Conservation (phyloP, 2,888 invertebrate species). For the Cryptocheilus praepositus region DNA sequence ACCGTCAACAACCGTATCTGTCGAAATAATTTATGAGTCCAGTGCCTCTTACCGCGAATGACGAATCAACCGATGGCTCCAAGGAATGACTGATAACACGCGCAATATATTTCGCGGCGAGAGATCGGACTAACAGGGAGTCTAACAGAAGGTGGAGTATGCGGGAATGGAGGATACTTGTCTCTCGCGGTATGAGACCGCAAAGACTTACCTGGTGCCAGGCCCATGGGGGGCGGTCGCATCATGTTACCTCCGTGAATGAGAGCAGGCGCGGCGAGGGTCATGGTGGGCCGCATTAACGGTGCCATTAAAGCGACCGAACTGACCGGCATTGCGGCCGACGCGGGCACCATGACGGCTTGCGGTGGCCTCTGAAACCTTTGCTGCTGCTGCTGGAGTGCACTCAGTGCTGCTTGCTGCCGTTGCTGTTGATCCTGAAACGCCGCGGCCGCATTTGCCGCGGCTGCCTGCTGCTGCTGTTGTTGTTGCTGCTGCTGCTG, state of each 20-base stretch:
- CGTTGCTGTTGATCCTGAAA: conserved; percentile 72
- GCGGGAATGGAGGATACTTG: conserved; percentile 1
- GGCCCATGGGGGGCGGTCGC: conserved; percentile 81
- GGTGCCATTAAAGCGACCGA: conserved; percentile 77
- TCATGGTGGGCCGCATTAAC: conserved; percentile 76
- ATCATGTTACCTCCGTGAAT: conserved; percentile 79
- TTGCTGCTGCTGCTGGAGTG: conserved; percentile 74
- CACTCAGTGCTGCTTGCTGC: conserved; percentile 75
- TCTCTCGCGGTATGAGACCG: conserved; percentile 32
- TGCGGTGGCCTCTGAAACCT: conserved; percentile 76
- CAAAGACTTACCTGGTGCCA: conserved; percentile 80
- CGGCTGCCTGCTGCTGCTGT: conserved; percentile 70
- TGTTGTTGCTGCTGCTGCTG: conserved; percentile 66
- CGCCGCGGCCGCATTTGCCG: conserved; percentile 75
- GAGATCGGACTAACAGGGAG: no score
- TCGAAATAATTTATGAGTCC: no score
- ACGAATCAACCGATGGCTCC: no score
- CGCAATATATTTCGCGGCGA: no score
- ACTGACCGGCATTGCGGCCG: conserved; percentile 75
- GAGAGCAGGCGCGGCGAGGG: conserved; percentile 77
- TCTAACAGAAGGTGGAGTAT: no score
- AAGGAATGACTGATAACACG: no score
- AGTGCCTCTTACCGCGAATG: no score
- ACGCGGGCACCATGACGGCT: conserved; percentile 75
- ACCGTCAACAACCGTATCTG: no score